These are phyloP conservation scores for Uropetala carovei DNA, from an alignment of 2,888 invertebrate species.

Conservation along the genomic window DNA sequence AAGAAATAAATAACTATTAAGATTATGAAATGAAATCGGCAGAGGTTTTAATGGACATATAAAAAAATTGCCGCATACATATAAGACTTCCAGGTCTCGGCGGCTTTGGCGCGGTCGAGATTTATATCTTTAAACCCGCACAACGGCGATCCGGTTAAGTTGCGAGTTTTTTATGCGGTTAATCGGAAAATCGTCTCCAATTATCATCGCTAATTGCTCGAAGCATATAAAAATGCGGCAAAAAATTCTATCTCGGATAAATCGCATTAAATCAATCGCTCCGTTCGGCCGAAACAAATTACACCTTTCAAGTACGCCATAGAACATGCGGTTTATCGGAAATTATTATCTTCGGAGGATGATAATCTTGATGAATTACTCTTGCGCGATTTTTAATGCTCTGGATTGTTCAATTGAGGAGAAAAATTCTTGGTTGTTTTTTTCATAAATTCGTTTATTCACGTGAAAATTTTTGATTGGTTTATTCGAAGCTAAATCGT, in stretches of 20 bases:
- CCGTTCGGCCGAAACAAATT: background rate
- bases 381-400: no score
- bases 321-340: background rate
- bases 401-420: no score
- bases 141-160: background rate
- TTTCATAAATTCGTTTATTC: no score
- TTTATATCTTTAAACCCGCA: background rate
- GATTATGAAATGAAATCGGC: background rate
- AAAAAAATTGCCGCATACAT: background rate
- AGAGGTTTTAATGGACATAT: background rate
- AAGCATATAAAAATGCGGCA: background rate
- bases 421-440: no score
- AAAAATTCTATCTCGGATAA: background rate
- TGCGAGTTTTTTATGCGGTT: background rate
- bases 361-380: background rate
- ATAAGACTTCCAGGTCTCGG: background rate
- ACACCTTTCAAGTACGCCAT: background rate
- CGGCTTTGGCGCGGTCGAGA: background rate
- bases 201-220: constrained; percentile 29
- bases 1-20: background rate
- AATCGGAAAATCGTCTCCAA: constrained; percentile 18
- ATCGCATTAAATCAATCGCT: background rate
- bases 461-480: no score
- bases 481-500: no score
- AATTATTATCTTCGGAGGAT: background rate